Evolutionary conservation across 2,888 invertebrate species (phyloP), one percentile per base, ranked within the genome.

Genomic region (Digitonthophagus gazella): DNA sequence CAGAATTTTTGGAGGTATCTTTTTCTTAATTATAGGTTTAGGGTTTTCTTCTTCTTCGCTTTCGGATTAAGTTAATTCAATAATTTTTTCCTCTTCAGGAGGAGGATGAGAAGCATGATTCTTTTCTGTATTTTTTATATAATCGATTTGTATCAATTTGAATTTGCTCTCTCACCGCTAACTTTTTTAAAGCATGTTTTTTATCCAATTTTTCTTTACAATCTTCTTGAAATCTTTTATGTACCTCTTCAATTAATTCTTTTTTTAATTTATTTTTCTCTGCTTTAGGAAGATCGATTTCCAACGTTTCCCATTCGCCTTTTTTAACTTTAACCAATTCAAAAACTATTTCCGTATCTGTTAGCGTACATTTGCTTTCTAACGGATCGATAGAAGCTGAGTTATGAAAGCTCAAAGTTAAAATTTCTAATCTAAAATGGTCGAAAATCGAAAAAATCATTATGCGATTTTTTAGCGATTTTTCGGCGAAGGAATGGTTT

Each of bases 51-150:
- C 28, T 75, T 82, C 1, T 61, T 64, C 65, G 11, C 58, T 58
- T 15, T 67, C 61, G 2, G 67, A 69, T 8, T 58, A 66, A 22
- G n/a, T 20, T 54, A 84, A 69, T 57, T 74, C 70, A 55, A 70
- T 64, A 64, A 68, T 61, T 2, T 54, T 54, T 78, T 63, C 81
- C 6, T 69, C 19, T 0, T n/a, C n/a, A n/a, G n/a, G n/a, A n/a
- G n/a, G n/a, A n/a, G n/a, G n/a, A n/a, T n/a, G n/a, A 84, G 91
- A 88, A 1, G 91, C 91, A 76, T 85, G 85, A 63, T 84, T 82
- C 72, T 89, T 85, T 78, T 91, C 90, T 0, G 80, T 78, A 72
- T 90, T 86, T 77, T 88, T 88, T 64, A 89, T 85, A 0, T 83
- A 79, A 69, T 91, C 88, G 82, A 93, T 83, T 82, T 0, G 86